Evolutionary conservation across 2,888 invertebrate species (phyloP).

Genomic region (Eulithis testata): DNA sequence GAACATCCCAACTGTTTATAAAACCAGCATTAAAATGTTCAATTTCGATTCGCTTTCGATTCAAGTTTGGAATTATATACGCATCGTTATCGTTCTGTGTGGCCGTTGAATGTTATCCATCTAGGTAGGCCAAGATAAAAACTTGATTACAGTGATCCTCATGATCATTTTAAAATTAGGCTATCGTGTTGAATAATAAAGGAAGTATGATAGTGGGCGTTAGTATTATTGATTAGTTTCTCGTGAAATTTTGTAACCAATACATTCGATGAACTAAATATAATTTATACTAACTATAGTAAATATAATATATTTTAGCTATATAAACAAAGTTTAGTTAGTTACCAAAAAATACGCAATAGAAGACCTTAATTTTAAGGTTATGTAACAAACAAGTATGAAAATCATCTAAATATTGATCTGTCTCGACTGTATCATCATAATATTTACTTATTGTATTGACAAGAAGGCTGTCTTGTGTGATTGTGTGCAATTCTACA

Average conservation of each 20-base stretch:
- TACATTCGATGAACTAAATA: too few species aligned
- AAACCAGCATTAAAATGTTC: constrained; percentile 25
- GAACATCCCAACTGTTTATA: constrained; percentile 22
- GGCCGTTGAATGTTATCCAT: constrained; percentile 38
- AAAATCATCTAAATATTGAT: constrained; percentile 41
- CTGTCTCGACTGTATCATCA: constrained; percentile 27
- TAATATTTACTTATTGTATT: constrained; percentile 40
- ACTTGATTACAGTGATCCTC: constrained; percentile 35
- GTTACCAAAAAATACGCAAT: background rate
- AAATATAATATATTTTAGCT: too few species aligned
- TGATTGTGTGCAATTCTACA: constrained; percentile 38
- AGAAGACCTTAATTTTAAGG: constrained; percentile 28
- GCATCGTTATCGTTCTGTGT: constrained; percentile 40
- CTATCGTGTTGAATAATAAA: constrained; percentile 42
- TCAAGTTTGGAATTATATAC: constrained; percentile 33
- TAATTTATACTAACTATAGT: background rate
- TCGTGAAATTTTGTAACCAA: too few species aligned
- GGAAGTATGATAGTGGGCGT: constrained; percentile 37
- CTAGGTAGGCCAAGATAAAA: constrained; percentile 33
- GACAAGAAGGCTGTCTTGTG: constrained; percentile 46
- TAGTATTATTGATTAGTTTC: too few species aligned
- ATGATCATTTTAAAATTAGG: constrained; percentile 38
- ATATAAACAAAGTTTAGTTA: constrained; percentile 2
- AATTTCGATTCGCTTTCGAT: constrained; percentile 32
- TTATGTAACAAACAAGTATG: constrained; percentile 36